Percentiles rank a stretch among this genome's conserved stretches.
These are phyloP conservation scores for Isichthys henryi DNA, from an alignment of 2,113 vertebrate species.

Conservation along the genomic window DNA sequence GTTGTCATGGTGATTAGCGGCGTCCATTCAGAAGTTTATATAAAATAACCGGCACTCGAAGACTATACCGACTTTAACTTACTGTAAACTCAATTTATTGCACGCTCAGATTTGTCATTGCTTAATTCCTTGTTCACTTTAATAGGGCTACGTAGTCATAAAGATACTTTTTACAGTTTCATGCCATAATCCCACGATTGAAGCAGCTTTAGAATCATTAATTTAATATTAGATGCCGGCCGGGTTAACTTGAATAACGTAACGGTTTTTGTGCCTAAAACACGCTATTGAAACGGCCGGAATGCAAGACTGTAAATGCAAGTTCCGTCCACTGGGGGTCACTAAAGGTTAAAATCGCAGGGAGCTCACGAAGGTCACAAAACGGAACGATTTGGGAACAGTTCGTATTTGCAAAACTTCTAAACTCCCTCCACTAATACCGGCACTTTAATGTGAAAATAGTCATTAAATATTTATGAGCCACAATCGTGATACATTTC, in stretches of 20 bases:
- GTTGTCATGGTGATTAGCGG: slow-evolving; percentile 47
- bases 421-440: not conserved
- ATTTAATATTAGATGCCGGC: not conserved
- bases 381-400: not conserved
- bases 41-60: not conserved
- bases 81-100: not conserved
- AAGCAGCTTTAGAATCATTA: not conserved
- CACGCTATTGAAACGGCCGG: not conserved
- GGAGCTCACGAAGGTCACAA: not conserved
- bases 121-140: not conserved
- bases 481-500: not conserved
- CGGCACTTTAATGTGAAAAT: not conserved
- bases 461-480: not conserved
- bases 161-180: not conserved
- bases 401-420: not conserved
- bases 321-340: slow-evolving; percentile 22
- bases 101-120: not conserved
- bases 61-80: not conserved
- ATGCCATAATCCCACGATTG: not conserved
- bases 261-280: not conserved
- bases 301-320: not conserved
- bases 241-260: not conserved
- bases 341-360: not conserved
- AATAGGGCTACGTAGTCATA: not conserved
- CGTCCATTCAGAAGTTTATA: slow-evolving; percentile 30